Base-by-base conservation (phyloP, 2,888 invertebrate genomes). In the Machimus rusticus region DNA sequence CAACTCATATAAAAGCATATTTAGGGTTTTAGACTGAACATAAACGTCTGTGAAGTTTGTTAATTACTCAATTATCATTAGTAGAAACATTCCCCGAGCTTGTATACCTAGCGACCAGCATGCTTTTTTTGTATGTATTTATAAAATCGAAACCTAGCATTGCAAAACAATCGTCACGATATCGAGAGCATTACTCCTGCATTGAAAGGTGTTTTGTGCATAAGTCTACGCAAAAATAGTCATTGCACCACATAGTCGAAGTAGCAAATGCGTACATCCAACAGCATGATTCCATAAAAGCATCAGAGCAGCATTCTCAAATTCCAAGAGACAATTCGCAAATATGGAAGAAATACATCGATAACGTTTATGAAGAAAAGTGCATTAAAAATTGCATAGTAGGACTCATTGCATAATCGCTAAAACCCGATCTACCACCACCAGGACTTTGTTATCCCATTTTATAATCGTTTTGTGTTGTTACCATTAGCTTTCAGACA, bases 401-500 rank as follows among this genome's bases (percentile, higher is more conserved):
- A 46, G 51, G 43, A 79, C 6, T 31, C 43, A 46, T 46, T 79
- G 43, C 66, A 79, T 46, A 79, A 79, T 46, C 43, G 28, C 39
- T 39, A 39, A 43, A 82, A 28, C 28, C 23, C 28, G 39, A 79
- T 66, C 79, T 31, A 82, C 23, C 43, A 86, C 51, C n/a, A 51
- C 23, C n/a, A 86, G 86, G 51, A 77, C 76, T 55, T 74, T 37
- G 51, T 51, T 77, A 86, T 78, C 86, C 78, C 86, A 86, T 86
- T 77, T 39, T 86, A 77, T 86, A 81, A 87, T 91, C 90, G 90
- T 90, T 88, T 81, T 76, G 88, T 87, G 88, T 87, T 88, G 55
- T 88, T 89, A 87, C 88, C 81, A 76, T 89, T 94, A 96, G 96
- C 95, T 96, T 96, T 95, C 96, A 96, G 95, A 96, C 96, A 94